phyloP scores from a whole-genome alignment of 2,113 vertebrate genomes.

The Bambusicola thoracicus region DNA sequence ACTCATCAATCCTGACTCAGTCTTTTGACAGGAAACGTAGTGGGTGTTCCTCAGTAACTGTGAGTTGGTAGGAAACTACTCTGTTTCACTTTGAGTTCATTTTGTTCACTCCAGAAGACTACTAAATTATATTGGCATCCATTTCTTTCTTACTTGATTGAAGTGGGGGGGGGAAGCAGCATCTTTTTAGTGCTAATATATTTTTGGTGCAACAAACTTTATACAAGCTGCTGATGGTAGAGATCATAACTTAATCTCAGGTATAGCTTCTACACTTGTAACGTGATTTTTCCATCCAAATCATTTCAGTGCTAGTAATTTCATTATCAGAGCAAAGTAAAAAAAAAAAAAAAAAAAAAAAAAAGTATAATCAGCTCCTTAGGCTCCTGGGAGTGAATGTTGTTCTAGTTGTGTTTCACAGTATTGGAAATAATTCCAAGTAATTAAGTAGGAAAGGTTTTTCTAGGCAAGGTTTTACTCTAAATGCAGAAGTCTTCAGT shows the following conservation, averaged over 20 bases:
- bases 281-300: not conserved
- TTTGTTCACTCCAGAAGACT: not conserved
- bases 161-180: too few relatives aligned
- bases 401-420: not conserved
- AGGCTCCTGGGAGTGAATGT: not conserved
- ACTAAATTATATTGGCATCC: not conserved
- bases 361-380: not conserved
- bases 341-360: not conserved
- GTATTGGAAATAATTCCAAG: not conserved
- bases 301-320: not conserved
- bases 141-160: not conserved
- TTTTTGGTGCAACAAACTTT: not conserved
- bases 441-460: not conserved
- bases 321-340: not conserved
- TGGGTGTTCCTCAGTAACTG: not conserved
- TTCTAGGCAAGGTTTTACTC: not conserved
- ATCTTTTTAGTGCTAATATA: not conserved
- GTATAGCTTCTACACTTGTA: not conserved
- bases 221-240: not conserved
- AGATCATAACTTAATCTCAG: not conserved
- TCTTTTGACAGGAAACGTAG: not conserved
- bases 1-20: not conserved
- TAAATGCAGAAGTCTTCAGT: not conserved
- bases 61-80: not conserved
- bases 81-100: not conserved